Evolutionary conservation across 2,113 vertebrate genomes (phyloP).

Genomic region (Pomatorhinus ruficollis): DNA sequence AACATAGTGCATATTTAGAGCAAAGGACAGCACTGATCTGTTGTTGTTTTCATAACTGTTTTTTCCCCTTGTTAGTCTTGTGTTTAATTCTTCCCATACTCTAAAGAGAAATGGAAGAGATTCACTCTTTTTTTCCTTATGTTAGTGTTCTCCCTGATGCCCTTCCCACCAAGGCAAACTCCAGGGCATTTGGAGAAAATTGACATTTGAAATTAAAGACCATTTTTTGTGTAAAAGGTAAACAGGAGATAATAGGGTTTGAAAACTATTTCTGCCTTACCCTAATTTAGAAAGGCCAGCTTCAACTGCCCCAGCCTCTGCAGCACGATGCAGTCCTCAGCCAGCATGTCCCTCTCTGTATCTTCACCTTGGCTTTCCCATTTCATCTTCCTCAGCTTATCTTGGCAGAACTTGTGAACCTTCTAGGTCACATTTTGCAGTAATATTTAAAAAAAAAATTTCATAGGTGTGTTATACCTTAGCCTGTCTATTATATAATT

Average conservation of each 20-base stretch:
- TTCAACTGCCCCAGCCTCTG: neutral
- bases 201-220: neutral
- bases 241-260: neutral
- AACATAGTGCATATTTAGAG: neutral
- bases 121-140: neutral
- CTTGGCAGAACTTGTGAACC: neutral
- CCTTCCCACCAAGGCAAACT: neutral
- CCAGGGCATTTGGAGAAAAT: neutral
- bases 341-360: neutral
- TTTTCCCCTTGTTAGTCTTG: neutral
- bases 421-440: neutral
- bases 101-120: neutral
- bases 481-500: neutral
- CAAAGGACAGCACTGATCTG: neutral
- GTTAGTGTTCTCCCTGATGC: neutral
- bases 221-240: neutral
- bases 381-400: neutral
- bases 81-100: constrained; percentile 30
- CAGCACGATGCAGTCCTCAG: neutral
- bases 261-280: neutral
- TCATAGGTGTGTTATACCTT: neutral
- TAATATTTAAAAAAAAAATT: neutral
- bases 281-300: neutral
- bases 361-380: neutral
- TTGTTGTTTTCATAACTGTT: constrained; percentile 16